phyloP scores from a whole-genome alignment of 2,797 vertebrate species.

The Onychomys arenicola region DNA sequence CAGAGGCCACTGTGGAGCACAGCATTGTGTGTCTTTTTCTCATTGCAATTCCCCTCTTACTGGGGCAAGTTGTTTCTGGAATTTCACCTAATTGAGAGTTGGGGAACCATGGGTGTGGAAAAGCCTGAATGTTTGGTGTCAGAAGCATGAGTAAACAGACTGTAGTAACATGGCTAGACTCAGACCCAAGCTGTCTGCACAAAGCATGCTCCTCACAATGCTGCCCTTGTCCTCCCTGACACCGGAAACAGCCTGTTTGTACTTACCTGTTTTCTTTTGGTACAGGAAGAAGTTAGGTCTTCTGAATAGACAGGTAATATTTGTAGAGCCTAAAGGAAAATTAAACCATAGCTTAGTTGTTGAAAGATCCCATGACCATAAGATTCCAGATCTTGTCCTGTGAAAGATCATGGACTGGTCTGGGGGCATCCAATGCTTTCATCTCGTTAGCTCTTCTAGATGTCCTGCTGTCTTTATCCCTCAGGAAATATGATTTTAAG shows the following conservation, averaged over 20 bases:
- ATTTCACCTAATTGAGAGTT: not conserved
- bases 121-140: not conserved
- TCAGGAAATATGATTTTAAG: conserved; percentile 7
- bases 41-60: not conserved
- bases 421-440: conserved; percentile 6
- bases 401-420: not conserved
- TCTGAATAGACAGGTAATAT: conserved; percentile 12
- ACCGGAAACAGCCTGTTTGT: not conserved
- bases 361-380: not conserved
- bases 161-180: not conserved
- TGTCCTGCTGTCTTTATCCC: not conserved
- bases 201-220: not conserved
- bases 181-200: not conserved
- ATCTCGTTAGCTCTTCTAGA: not conserved
- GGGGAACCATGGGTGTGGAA: not conserved
- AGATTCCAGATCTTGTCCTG: conserved; percentile 30
- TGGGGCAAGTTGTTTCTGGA: not conserved
- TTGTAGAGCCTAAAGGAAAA: not conserved
- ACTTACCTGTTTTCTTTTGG: not conserved
- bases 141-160: not conserved
- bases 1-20: not conserved
- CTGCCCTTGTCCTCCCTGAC: not conserved
- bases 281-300: not conserved
- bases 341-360: not conserved
- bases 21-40: not conserved